A percentile compares a stretch with the other conserved stretches of the same genome.
Evolutionary conservation across 2,888 invertebrate genomes (phyloP).

Genomic region (Eumerus sabulonum): DNA sequence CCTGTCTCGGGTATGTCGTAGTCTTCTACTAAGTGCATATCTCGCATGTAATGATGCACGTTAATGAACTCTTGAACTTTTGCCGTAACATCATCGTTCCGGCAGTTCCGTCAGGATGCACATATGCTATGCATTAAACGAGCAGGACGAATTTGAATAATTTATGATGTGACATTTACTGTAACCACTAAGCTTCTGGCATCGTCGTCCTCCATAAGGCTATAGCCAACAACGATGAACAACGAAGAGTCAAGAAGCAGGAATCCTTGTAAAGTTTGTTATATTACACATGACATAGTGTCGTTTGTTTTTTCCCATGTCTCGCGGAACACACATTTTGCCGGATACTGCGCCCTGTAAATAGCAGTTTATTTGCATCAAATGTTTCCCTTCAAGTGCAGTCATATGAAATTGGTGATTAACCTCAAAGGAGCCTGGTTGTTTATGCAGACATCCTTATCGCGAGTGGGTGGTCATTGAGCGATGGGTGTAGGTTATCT

Average conservation of each 20-base stretch:
- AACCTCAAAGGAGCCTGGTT: constrained; percentile 62
- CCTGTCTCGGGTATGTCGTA: no score
- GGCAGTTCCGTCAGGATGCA: constrained; percentile 11
- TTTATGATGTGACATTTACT: constrained; percentile 62
- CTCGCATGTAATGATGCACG: constrained; percentile 31
- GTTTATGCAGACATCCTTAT: constrained; percentile 51
- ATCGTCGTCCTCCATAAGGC: constrained; percentile 5
- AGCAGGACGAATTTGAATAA: constrained; percentile 63
- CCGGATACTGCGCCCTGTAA: not conserved
- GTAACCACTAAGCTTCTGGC: constrained; percentile 27
- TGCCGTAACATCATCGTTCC: constrained; percentile 52
- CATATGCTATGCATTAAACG: constrained; percentile 53
- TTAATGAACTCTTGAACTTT: constrained; percentile 57
- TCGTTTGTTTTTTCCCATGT: constrained; percentile 22
- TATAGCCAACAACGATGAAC: no score
- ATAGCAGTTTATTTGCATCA: constrained; percentile 65
- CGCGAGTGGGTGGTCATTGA: not conserved
- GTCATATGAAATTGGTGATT: constrained; percentile 64
- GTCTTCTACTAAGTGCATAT: not conserved
- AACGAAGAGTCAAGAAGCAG: not conserved
- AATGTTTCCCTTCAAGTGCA: constrained; percentile 60
- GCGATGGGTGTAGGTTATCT: no score
- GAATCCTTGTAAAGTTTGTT: constrained; percentile 52
- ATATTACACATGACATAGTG: constrained; percentile 59
- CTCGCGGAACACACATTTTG: not conserved